Base-by-base conservation (phyloP, 2,113 vertebrate species). In the Elephas maximus region DNA sequence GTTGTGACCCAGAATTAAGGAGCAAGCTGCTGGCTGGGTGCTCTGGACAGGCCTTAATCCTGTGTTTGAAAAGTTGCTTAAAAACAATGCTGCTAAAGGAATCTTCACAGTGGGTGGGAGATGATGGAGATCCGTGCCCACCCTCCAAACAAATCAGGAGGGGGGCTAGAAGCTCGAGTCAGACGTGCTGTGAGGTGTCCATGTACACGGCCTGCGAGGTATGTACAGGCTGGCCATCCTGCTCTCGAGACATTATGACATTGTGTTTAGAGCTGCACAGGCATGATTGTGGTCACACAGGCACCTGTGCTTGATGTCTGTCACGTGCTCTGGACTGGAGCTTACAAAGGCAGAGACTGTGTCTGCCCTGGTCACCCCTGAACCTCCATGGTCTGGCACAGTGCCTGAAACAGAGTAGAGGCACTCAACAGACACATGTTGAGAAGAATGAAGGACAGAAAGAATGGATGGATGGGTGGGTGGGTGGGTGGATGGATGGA, bases 21-120 rank as follows among this genome's bases (percentile, higher is more conserved):
- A 87, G 24, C 76, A 94, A 91, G 71, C 90, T 88, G 96, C 65
- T 41, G 77, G 57, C 92, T 81, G 62, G 79, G 88, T 69, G 63
- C 87, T 89, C 88, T 86, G 20, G 4, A 48, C 83, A 91, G 95
- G 73, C 73, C 94, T 95, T 95, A 97, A 94, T 96, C 96, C 87
- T 78, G 93, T 83, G 85, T 97, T 88, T 84, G 92, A 88, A 97
- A 97, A 97, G 92, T 95, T 90, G 95, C 92, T 97, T 97, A 97
- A 97, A 96, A 96, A 94, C 93, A 97, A 94, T 95, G 84, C 89
- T 69, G 67, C 91, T 88, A 84, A 94, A 94, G 85, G 94, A 82
- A 96, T 96, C 95, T 96, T 97, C 93, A 45, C 91, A 23, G 79
- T n/a, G 89, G 78, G 71, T 89, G 78, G 84, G 76, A 89, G 81